Evolutionary conservation across 30 jellyfish, hydroid and myxozoan species (phyloP), one percentile per base, ranked within the genome.

Genomic region (Pseudorhiza aurosa): DNA sequence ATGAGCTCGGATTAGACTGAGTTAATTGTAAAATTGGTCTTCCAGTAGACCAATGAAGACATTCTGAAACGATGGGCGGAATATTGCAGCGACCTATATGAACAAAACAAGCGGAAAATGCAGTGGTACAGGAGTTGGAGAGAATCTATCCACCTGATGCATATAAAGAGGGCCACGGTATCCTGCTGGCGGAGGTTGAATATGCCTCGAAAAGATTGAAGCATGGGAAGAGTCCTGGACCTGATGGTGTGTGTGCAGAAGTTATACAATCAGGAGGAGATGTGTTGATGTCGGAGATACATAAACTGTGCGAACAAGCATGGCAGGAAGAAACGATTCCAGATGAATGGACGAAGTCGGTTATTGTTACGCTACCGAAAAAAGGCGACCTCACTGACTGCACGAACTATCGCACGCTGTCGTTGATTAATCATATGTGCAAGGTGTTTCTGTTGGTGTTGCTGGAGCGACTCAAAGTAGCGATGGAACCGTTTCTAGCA

Each of bases 211-310:
- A 39, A 24, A 58, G 17, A 58, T 10, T 58, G 72, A 65, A 65
- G 79, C 53, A n/a, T 9, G 58, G 58, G 24, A 65, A 62, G 25
- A 36, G 26, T 27, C 79, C 21, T 28, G 79, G 58, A 46, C 57
- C 79, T 8, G 79, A 30, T 30, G 62, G 25, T 10, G 32, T 65
- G 10, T 8, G 55, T 22, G 58, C 79, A 8, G 71, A 29, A 65
- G 25, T 65, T 3, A 6, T 65, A 4, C 12, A n/a, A 65, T 67
- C 58, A 28, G 79, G 79, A 19, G 53, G 24, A 65, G 79, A 65
- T 8, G 18, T 28, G 24, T 27, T 65, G 18, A 24, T 21, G 26
- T 24, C 6, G 49, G 0, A 65, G 32, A 33, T 58, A 29, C 18
- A 10, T 4, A 29, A 28, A 21, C 3, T 32, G 15, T 58, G 4